Evolutionary conservation across 2,113 vertebrate species (phyloP), one percentile per base, ranked within the genome.

Genomic region (Octodon degus): DNA sequence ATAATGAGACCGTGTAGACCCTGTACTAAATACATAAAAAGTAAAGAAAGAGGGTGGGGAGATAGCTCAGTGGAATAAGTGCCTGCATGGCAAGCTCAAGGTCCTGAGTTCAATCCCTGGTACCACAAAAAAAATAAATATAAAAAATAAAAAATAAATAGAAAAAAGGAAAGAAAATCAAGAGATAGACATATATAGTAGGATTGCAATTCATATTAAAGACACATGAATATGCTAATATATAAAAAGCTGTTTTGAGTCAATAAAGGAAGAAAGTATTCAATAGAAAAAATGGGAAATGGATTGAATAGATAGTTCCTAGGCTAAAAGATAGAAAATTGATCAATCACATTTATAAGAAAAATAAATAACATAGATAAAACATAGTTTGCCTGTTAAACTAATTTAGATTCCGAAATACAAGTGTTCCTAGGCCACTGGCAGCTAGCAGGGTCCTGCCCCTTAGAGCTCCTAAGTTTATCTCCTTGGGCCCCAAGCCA

Each of bases 221-320:
- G 58, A 62, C 60, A 86, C 13, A 25, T 25, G 72, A 62, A 22
- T 60, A 62, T 76, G 13, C 63, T 80, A 84, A 91, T 93, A 53
- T 27, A 43, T 81, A 40, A 62, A 74, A 53, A 84, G 11, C 65
- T 68, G 68, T 50, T 62, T 90, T 14, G 25, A 55, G 14, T 94
- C 74, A 90, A 55, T 72, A 81, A 74, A 88, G 50, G 82, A 95
- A 63, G n/a, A 89, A 79, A 58, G 6, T 50, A 12, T n/a, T n/a
- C 3, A 90, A 53, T 34, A 90, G 20, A 37, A 87, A 47, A 96
- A 76, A 76, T 34, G 30, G 19, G 43, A 72, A 55, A 43, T 32
- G 22, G 37, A 68, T 53, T 58, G 43, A 89, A 50, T 47, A n/a
- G 13, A 60, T 7, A 63, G 9, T 43, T 90, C 25, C 47, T 0